These are phyloP conservation scores for Poecilia velifera DNA, from an alignment of 2,797 vertebrate species.

Conservation along the genomic window DNA sequence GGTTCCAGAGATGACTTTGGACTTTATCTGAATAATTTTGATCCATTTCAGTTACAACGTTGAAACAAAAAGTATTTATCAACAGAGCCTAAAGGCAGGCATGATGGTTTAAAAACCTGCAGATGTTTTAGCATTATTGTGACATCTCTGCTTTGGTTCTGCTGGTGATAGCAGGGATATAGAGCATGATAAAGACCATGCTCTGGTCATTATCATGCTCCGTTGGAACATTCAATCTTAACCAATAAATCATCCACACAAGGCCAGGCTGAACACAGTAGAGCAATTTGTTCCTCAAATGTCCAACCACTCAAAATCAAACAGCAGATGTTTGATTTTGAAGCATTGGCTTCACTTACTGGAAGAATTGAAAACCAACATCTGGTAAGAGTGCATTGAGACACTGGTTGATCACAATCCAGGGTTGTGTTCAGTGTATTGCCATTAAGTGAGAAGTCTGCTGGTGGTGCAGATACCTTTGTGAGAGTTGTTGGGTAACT, in stretches of 20 bases:
- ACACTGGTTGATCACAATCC: no score
- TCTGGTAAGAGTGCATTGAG: no score
- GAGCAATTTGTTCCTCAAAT: neutral
- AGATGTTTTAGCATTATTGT: neutral
- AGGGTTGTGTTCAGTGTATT: neutral
- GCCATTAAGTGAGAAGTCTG: neutral
- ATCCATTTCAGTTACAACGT: neutral
- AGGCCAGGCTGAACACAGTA: neutral
- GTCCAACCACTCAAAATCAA: neutral
- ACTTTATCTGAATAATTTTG: neutral
- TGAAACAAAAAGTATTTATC: neutral
- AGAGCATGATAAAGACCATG: neutral
- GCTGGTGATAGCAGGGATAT: neutral
- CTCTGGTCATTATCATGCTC: no score
- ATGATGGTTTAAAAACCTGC: neutral
- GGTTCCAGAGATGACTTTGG: neutral
- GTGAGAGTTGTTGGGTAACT: neutral
- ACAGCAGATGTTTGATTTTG: neutral
- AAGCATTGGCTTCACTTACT: no score
- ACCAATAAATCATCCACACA: constrained; percentile 1
- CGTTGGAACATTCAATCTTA: neutral
- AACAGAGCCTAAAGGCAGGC: neutral
- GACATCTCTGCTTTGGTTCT: neutral
- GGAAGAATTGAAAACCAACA: no score
- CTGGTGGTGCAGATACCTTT: neutral